phyloP scores from a whole-genome alignment of 2,888 invertebrate genomes.

The Xylophagus ater region DNA sequence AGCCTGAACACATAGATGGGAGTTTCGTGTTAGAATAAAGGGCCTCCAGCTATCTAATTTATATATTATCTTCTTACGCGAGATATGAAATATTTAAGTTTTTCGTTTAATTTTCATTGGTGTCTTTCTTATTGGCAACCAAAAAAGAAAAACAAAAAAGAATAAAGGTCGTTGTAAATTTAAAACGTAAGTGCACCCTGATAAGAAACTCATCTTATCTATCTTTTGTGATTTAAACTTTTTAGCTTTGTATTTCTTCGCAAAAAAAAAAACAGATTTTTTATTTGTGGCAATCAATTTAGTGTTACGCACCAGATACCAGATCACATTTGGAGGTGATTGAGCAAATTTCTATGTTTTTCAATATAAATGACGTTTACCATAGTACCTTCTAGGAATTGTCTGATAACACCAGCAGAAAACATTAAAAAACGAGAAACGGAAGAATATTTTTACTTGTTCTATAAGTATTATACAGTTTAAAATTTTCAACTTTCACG shows the following conservation, averaged over 20 bases:
- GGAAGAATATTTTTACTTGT: too few relatives aligned
- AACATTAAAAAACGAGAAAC: too few relatives aligned
- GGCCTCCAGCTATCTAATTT: conserved; percentile 16
- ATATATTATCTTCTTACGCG: conserved; percentile 15
- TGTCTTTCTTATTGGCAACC: too few relatives aligned
- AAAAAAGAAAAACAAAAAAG: too few relatives aligned
- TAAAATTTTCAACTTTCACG: not conserved
- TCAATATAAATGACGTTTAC: conserved; percentile 13
- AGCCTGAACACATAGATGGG: conserved; percentile 14
- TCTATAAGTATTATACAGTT: not conserved
- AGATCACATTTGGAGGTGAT: conserved; percentile 16
- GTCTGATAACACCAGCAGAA: too few relatives aligned
- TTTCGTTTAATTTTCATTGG: conserved; percentile 4
- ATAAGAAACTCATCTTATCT: conserved; percentile 15
- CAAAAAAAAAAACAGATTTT: conserved; percentile 18
- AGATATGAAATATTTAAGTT: conserved; percentile 19
- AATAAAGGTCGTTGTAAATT: too few relatives aligned
- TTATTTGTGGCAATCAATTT: conserved; percentile 17
- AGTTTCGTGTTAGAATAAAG: conserved; percentile 17
- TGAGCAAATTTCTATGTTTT: conserved; percentile 16
- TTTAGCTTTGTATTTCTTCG: conserved; percentile 13
- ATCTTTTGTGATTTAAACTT: conserved; percentile 11
- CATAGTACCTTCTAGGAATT: too few relatives aligned
- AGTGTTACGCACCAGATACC: conserved; percentile 8
- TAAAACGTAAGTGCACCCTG: conserved; percentile 13